Evolutionary conservation across 2,888 invertebrate genomes (phyloP).

Genomic region (Apocheima hispidaria): DNA sequence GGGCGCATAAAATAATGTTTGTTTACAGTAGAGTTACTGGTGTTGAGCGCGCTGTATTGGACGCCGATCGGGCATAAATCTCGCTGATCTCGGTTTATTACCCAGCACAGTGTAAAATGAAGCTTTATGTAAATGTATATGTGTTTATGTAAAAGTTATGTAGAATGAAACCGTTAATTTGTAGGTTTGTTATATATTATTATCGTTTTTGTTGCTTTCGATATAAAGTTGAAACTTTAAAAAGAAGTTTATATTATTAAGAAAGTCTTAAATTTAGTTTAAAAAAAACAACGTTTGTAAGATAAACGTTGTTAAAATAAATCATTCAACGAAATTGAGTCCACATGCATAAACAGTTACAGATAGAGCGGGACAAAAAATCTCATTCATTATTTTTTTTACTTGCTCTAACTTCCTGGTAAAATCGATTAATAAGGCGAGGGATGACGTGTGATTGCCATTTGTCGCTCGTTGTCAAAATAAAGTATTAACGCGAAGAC

Average conservation of each 20-base stretch:
- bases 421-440: slow-evolving; percentile 65
- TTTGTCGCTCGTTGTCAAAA: slow-evolving; percentile 83
- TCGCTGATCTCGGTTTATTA: slow-evolving; percentile 47
- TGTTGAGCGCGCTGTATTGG: slow-evolving; percentile 64
- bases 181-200: no score
- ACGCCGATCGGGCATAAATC: slow-evolving; percentile 55
- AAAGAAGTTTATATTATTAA: no score
- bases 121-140: slow-evolving; percentile 39
- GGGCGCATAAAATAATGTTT: slow-evolving; percentile 48
- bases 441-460: slow-evolving; percentile 65
- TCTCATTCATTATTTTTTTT: slow-evolving; percentile 59
- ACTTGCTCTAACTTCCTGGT: slow-evolving; percentile 61
- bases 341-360: slow-evolving; percentile 64
- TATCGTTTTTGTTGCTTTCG: no score
- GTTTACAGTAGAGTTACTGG: slow-evolving; percentile 57
- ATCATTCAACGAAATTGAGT: slow-evolving; percentile 43
- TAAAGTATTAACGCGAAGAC: slow-evolving; percentile 69
- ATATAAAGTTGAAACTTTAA: no score
- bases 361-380: slow-evolving; percentile 58
- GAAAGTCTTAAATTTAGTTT: no score
- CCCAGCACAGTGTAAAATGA: slow-evolving; percentile 45
- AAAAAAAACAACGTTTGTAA: no score
- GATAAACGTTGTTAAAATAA: no score
- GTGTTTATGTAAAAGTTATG: background rate
- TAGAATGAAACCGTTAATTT: no score